These are phyloP conservation scores for Diloba caeruleocephala DNA, from an alignment of 2,888 invertebrate species.

Conservation along the genomic window DNA sequence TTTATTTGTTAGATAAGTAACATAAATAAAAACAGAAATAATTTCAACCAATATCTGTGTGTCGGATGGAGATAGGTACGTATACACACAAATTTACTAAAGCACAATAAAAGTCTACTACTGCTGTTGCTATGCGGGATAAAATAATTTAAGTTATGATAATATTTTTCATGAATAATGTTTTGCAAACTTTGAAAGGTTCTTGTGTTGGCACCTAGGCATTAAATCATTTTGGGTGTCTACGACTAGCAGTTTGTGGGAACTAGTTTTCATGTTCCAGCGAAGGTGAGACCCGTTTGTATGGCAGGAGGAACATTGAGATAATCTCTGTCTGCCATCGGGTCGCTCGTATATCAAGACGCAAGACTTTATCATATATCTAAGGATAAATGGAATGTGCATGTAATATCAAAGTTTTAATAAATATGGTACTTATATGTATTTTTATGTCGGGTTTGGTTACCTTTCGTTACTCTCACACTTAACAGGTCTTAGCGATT, in stretches of 20 bases:
- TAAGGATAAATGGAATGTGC: slow-evolving; percentile 26
- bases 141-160: slow-evolving; percentile 58
- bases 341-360: slow-evolving; percentile 48
- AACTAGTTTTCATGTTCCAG: slow-evolving; percentile 57
- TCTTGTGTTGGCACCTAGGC: slow-evolving; percentile 48
- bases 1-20: no score
- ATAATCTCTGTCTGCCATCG: slow-evolving; percentile 57
- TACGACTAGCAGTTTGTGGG: slow-evolving; percentile 48
- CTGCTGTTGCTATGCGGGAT: slow-evolving; percentile 50
- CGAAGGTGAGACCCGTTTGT: slow-evolving; percentile 54
- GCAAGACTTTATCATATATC: slow-evolving; percentile 32
- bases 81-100: slow-evolving; percentile 4
- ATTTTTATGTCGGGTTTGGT: background rate
- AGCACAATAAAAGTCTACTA: slow-evolving; percentile 43
- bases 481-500: slow-evolving; percentile 21
- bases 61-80: background rate
- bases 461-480: slow-evolving; percentile 17
- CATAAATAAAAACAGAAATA: background rate
- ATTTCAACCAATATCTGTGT: background rate
- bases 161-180: slow-evolving; percentile 58
- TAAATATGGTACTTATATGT: slow-evolving; percentile 10
- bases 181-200: slow-evolving; percentile 51
- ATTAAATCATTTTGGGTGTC: slow-evolving; percentile 59
- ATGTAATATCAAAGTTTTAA: slow-evolving; percentile 8
- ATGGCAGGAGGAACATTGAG: slow-evolving; percentile 51